Conservation (phyloP, 2,113 vertebrate species). For the Camelus bactrianus region DNA sequence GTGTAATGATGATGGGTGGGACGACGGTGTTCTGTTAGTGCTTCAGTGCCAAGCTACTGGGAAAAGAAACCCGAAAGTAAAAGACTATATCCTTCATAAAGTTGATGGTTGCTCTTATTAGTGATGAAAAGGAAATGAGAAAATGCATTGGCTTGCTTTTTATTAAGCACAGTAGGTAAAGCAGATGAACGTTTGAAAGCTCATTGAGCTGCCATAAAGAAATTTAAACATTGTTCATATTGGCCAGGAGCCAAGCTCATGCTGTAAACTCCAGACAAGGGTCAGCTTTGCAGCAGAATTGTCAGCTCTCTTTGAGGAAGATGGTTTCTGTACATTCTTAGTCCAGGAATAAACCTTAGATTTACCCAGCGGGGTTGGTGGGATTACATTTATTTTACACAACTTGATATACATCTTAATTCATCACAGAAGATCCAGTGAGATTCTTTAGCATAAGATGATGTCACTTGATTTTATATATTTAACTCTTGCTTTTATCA, state of each 20-base stretch:
- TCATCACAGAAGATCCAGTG: not conserved
- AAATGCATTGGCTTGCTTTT: slow-evolving; percentile 62
- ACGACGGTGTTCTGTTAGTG: not conserved
- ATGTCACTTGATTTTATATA: not conserved
- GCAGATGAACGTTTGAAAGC: slow-evolving; percentile 66
- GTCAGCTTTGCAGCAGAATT: not conserved
- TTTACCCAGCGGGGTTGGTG: not conserved
- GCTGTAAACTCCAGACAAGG: slow-evolving; percentile 40
- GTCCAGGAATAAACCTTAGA: not conserved
- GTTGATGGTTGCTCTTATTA: slow-evolving; percentile 55
- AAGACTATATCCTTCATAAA: not conserved
- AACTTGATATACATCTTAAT: not conserved
- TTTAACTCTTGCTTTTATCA: not conserved
- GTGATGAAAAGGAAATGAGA: slow-evolving; percentile 72
- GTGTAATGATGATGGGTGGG: not conserved
- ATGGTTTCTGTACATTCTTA: not conserved
- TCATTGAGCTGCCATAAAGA: slow-evolving; percentile 60
- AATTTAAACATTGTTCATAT: slow-evolving; percentile 67
- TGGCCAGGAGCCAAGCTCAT: slow-evolving; percentile 57
- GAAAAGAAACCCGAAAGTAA: not conserved
- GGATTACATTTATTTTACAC: slow-evolving; percentile 15
- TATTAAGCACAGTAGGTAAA: slow-evolving; percentile 71
- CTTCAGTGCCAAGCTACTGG: not conserved
- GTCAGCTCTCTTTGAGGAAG: not conserved
- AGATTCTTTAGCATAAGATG: not conserved